Evolutionary conservation across 2,888 invertebrate genomes (phyloP).

Genomic region (Melikaiella ostensackeni): DNA sequence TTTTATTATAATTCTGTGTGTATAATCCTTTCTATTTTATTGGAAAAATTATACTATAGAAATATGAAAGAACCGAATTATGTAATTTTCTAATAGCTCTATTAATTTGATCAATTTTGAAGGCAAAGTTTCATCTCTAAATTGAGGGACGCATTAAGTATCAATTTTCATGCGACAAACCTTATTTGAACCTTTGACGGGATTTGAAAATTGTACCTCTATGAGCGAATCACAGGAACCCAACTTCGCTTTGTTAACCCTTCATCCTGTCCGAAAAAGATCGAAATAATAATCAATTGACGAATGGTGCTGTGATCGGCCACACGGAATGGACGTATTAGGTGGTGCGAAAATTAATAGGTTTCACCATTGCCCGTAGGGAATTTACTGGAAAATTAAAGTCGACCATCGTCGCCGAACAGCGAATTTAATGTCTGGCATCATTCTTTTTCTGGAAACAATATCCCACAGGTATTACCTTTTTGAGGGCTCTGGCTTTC

Average conservation of each 20-base stretch:
- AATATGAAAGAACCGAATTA: too few relatives aligned
- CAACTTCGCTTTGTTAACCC: not conserved
- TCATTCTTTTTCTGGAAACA: not conserved
- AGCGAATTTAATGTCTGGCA: conserved; percentile 3
- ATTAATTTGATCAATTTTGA: not conserved
- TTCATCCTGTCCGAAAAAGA: conserved; percentile 2
- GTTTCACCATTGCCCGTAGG: not conserved
- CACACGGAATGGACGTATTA: conserved; percentile 18
- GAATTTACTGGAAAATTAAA: conserved; percentile 18
- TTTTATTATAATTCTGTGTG: too few relatives aligned
- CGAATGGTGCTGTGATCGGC: conserved; percentile 12
- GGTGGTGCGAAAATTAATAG: conserved; percentile 8
- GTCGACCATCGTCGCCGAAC: not conserved
- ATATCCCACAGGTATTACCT: not conserved
- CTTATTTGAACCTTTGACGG: not conserved
- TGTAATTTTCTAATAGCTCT: too few relatives aligned
- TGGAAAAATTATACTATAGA: too few relatives aligned
- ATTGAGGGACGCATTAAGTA: not conserved
- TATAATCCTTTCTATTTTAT: too few relatives aligned
- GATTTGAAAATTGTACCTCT: not conserved
- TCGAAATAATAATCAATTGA: conserved; percentile 32
- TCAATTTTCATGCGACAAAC: not conserved
- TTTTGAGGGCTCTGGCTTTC: not conserved
- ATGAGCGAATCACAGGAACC: not conserved
- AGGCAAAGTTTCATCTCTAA: not conserved